These are phyloP conservation scores for Aythya baeri DNA, from an alignment of 2,113 vertebrate species.

Conservation along the genomic window DNA sequence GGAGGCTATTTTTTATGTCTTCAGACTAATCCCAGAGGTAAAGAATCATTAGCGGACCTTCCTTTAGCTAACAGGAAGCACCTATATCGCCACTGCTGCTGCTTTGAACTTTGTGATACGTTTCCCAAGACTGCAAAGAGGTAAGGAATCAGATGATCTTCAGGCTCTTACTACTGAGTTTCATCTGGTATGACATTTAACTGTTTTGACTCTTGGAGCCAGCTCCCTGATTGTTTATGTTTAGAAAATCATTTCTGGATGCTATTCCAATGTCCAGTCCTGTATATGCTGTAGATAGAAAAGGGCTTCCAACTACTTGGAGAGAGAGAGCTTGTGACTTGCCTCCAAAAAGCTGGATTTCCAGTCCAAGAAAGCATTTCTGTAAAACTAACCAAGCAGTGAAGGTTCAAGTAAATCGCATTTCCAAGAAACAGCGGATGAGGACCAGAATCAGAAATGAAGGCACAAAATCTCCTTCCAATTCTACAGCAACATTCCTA, in stretches of 20 bases:
- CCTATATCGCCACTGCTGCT: not conserved
- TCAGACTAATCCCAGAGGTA: constrained; percentile 5
- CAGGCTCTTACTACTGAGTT: constrained; percentile 15
- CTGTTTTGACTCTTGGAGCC: not conserved
- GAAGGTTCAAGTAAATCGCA: constrained; percentile 54
- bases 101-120: not conserved
- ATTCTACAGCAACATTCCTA: constrained; percentile 29
- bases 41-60: not conserved
- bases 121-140: constrained; percentile 26
- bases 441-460: constrained; percentile 38
- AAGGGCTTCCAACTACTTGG: constrained; percentile 3
- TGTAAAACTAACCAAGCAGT: constrained; percentile 3
- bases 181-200: constrained; percentile 16
- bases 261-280: not conserved
- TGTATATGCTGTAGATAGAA: not conserved
- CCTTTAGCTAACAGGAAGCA: not conserved
- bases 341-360: constrained; percentile 30
- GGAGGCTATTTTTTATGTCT: not conserved
- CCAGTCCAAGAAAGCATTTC: constrained; percentile 3
- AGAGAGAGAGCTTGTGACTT: not conserved
- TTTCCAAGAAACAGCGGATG: constrained; percentile 10
- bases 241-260: not conserved
- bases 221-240: constrained; percentile 1
- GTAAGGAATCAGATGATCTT: constrained; percentile 48
- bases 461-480: constrained; percentile 60